A percentile compares a stretch with the other conserved stretches of the same genome.
These are phyloP conservation scores for Onychomys leucogaster DNA, from an alignment of 2,797 vertebrate genomes.

Conservation along the genomic window DNA sequence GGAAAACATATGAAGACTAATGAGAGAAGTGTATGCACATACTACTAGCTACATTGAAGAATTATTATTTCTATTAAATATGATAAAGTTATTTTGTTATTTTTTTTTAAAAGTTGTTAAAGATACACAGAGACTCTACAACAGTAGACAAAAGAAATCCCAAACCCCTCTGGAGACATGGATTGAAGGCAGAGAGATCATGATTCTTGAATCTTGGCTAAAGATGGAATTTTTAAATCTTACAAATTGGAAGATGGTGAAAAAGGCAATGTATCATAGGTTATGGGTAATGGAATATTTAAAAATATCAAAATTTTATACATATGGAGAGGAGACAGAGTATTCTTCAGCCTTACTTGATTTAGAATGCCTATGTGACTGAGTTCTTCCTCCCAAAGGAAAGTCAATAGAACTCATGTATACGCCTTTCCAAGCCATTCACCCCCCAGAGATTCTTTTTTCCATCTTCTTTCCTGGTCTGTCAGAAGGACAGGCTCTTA, in stretches of 20 bases:
- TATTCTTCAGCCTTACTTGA: not conserved
- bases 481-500: not conserved
- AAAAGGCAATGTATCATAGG: not conserved
- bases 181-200: not conserved
- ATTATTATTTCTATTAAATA: not conserved
- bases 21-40: not conserved
- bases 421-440: not conserved
- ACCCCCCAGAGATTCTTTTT: not conserved
- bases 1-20: not conserved
- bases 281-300: slow-evolving; percentile 11
- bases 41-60: not conserved
- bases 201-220: slow-evolving; percentile 19
- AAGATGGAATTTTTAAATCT: slow-evolving; percentile 8
- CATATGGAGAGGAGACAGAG: not conserved
- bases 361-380: not conserved
- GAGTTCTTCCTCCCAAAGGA: not conserved
- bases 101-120: slow-evolving; percentile 3
- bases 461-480: not conserved
- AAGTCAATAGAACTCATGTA: not conserved
- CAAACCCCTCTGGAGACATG: not conserved
- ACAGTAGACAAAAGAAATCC: not conserved
- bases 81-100: not conserved
- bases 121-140: not conserved
- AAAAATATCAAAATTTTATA: not conserved
- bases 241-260: not conserved